Evolutionary conservation across 1,140 invertebrate genomes (phyloP), one percentile per base, ranked within the genome.

Genomic region (Macrocentrus cingulum): DNA sequence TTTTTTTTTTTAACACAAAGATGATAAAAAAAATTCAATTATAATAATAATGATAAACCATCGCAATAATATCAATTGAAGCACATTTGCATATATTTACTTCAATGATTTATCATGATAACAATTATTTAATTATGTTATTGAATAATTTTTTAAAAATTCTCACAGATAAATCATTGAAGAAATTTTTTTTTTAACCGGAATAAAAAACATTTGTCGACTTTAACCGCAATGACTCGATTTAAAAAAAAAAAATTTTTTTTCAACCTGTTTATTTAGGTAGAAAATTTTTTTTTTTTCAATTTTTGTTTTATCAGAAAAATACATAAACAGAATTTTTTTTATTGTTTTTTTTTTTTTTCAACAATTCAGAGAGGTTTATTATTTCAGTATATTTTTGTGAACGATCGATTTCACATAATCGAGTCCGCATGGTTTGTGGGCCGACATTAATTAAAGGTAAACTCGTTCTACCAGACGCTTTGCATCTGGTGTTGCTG

Each of bases 401-500:
- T 18, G 37, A n/a, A 34, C 15, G n/a, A 51, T 37, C 49, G 49
- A 51, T 51, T 50, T 25, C 20, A 20, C 45, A 50, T 51, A 34
- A 58, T 58, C 48, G 39, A 58, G 48, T 58, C 39, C 22, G 48
- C 16, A 45, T 51, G 25, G 39, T 50, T 44, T 52, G 42, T 46
- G 42, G n/a, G 13, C 45, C 52, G 51, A 69, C 71, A 72, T 70
- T 70, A 75, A 75, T 76, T 70, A 73, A 77, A 77, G 61, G 56
- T 65, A 66, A 73, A 69, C 67, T 70, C 67, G 66, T 78, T 75
- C 76, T 86, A 89, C 87, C 87, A 88, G 80, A 87, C 87, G 77
- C 84, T 89, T 73, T 85, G 84, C 74, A 88, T 82, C 78, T 87
- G 85, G 76, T 86, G 86, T 55, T 85, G 85, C 77, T 85, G 85